Evolutionary conservation across 2,888 invertebrate species (phyloP), one percentile per base, ranked within the genome.

Genomic region (Amphiduros pacificus): DNA sequence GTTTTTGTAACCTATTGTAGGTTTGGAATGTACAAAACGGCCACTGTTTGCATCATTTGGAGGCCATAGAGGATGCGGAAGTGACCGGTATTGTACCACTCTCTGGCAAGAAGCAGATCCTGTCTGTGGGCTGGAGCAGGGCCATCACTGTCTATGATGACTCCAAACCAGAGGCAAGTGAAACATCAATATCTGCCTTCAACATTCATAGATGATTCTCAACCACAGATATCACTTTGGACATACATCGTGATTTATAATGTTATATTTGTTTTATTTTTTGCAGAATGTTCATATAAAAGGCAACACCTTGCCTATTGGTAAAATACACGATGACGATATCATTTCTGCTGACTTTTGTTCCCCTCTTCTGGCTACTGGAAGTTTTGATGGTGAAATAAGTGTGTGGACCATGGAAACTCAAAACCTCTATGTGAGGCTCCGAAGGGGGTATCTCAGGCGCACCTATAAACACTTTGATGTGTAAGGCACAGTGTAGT

Each of bases 351-450:
- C 75, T 14, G 78, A 78, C 63, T 73, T 72, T 66, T 76, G 74
- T 56, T 70, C 74, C 0, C 71, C 74, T 0, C 85, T 89, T 22
- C 81, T 93, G 29, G 91, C 88, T 44, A 92, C 81, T 3, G 80
- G 73, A 4, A 75, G 78, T 54, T 80, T 75, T 69, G 81, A 81
- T 66, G 81, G 81, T 0, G 78, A 76, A 56, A 77, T 82, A 22
- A 74, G 74, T 49, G 74, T 82, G 4, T 82, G 82, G 82, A 78
- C 77, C 59, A 63, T 76, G 48, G 81, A 81, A 61, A 79, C 78
- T 22, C 77, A 81, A 68, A 77, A 76, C 60, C 68, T 80, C 28
- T 73, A 76, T 51, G 62, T 75, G 22, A 64, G 73, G 24, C 71
- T 82, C 24, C 65, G 79, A 4, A 76, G 75, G 31, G 49, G n/a